Percentiles rank a stretch among this genome's conserved stretches.
Conservation (phyloP, 2,113 vertebrate genomes). For the Elephas maximus region DNA sequence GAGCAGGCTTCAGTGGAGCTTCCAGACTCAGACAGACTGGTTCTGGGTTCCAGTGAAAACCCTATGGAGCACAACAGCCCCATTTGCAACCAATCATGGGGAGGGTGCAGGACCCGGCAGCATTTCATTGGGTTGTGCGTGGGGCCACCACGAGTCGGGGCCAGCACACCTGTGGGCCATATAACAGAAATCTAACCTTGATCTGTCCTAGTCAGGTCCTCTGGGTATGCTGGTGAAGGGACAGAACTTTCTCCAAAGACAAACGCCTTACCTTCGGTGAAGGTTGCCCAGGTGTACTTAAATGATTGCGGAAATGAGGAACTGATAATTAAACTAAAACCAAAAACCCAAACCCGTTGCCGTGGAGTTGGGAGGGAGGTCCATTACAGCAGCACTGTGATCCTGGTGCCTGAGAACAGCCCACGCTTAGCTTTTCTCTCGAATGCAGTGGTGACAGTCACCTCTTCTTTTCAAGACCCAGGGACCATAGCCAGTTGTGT, state of each 20-base stretch:
- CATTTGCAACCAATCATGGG: neutral
- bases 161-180: neutral
- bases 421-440: neutral
- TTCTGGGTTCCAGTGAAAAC: neutral
- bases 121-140: neutral
- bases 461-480: neutral
- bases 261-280: neutral
- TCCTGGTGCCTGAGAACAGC: too few relatives aligned
- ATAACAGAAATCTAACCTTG: neutral
- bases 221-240: neutral
- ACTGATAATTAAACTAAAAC: neutral
- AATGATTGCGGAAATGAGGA: neutral
- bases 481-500: fast-evolving
- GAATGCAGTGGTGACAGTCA: neutral
- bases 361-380: too few relatives aligned
- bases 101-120: neutral
- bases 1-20: neutral
- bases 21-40: neutral
- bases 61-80: neutral
- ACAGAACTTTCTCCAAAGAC: neutral
- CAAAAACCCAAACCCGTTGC: too few relatives aligned
- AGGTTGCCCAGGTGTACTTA: neutral
- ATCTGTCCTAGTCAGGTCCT: neutral
- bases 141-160: too few relatives aligned
- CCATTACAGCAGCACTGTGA: fast-evolving